Base-by-base conservation (phyloP, 2,113 vertebrate genomes). In the Salminus brasiliensis region DNA sequence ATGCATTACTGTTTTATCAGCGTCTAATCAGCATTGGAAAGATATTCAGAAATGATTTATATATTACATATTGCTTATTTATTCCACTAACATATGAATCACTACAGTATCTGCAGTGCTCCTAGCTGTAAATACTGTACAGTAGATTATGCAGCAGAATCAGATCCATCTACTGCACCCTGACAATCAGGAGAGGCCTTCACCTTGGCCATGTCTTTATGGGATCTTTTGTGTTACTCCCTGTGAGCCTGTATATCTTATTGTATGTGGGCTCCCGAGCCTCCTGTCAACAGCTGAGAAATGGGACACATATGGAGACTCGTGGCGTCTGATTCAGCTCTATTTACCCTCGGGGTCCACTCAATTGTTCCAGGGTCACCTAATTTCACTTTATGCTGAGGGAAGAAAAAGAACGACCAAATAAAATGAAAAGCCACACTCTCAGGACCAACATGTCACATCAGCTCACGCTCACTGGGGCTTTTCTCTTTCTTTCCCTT, bases 231-330 rank as follows among this genome's bases (percentile, higher is more conserved):
- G 9, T 69, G 23, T 43, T 68, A 29, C 2, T 59, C 52, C 66
- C 39, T n/a, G 6, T 78, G 49, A 57, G 36, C 47, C 18, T 80
- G 30, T 25, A 53, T 39, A 45, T 78, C 36, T 82, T 49, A 34
- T 10, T 23, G 43, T 72, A 45, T 72, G 65, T 71, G 29, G 25
- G 36, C n/a, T 55, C 32, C 29, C 41, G 8, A 18, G 62, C 47
- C 62, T 67, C 60, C 80, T 89, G 85, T 89, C 88, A 87, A 41
- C 25, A 55, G 69, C 57, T 88, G 87, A 90, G 86, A 84, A 89
- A 90, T 89, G 76, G 87, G 78, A 49, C 69, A 36, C 78, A 71
- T 78, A 82, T 52, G 71, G 84, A 68, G 83, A 72, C 75, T 67
- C 63, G 49, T 72, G 5, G 60, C 57, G 15, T 82, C 55, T 74